Percentiles rank a stretch among this genome's conserved stretches.
phyloP scores from a whole-genome alignment of 2,888 invertebrate species.

The Athrips mouffetella region DNA sequence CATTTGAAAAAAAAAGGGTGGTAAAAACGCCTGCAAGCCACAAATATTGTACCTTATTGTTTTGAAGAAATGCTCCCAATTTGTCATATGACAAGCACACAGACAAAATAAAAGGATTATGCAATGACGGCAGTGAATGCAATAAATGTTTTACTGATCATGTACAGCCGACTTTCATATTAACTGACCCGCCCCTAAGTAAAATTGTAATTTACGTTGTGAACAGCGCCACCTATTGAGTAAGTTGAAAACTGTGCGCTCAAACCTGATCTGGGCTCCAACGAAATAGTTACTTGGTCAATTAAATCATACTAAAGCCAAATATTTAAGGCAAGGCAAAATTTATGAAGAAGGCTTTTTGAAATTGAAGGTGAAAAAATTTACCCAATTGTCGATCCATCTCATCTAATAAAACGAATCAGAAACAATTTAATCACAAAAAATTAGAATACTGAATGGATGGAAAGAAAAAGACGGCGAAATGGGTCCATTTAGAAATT shows the following conservation, averaged over 20 bases:
- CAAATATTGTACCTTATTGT: too few relatives aligned
- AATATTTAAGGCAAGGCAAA: conserved; percentile 11
- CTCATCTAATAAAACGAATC: conserved; percentile 19
- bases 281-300: conserved; percentile 16
- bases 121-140: not conserved
- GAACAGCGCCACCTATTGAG: not conserved
- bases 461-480: too few relatives aligned
- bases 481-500: conserved; percentile 22
- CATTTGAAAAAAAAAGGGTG: conserved; percentile 4
- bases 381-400: conserved; percentile 15
- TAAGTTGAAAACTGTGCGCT: conserved; percentile 11
- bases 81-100: conserved; percentile 13
- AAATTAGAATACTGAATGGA: conserved; percentile 16
- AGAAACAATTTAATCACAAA: conserved; percentile 20
- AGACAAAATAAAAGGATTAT: conserved; percentile 15
- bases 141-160: conserved; percentile 13
- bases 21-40: conserved; percentile 5
- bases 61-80: conserved; percentile 17
- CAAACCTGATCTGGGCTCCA: conserved; percentile 14
- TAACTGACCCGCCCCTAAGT: conserved; percentile 7
- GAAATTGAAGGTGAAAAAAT: conserved; percentile 11
- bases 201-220: conserved; percentile 3
- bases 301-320: conserved; percentile 10
- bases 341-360: conserved; percentile 8
- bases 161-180: conserved; percentile 17